Conservation (phyloP, 1,140 invertebrate species). For the Sycophila sp. region DNA sequence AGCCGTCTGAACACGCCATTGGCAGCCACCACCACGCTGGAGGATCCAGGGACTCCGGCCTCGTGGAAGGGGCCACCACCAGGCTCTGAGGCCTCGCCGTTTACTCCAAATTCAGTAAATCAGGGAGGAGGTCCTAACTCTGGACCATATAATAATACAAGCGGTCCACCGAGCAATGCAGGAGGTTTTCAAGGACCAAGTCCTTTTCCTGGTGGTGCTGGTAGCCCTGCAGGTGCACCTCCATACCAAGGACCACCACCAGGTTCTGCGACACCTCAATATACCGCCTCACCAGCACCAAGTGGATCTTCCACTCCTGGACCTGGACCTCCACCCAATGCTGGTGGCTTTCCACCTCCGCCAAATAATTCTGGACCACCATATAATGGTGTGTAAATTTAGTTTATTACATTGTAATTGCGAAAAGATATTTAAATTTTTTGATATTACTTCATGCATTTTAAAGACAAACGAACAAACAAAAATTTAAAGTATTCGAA, state of each 20-base stretch:
- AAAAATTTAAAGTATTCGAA: neutral
- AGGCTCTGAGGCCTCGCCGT: constrained; percentile 72
- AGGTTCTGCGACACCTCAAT: constrained; percentile 78
- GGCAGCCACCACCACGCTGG: constrained; percentile 75
- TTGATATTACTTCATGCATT: too few species aligned
- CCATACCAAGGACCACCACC: constrained; percentile 75
- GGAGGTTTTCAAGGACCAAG: constrained; percentile 70
- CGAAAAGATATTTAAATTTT: too few species aligned
- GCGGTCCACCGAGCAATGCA: constrained; percentile 68
- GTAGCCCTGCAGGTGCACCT: constrained; percentile 72
- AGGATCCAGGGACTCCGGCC: constrained; percentile 72
- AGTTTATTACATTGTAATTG: too few species aligned
- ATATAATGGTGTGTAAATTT: constrained; percentile 68
- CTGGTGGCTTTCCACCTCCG: constrained; percentile 72
- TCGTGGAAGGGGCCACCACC: constrained; percentile 76
- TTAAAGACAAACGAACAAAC: neutral
- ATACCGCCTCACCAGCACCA: constrained; percentile 79
- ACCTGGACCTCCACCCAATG: constrained; percentile 71
- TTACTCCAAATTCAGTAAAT: constrained; percentile 68
- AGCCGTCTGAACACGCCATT: constrained; percentile 73
- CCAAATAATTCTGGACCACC: constrained; percentile 71
- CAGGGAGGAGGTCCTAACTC: constrained; percentile 59
- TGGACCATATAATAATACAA: constrained; percentile 66
- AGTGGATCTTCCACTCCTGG: constrained; percentile 80
- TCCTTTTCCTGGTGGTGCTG: constrained; percentile 72